Evolutionary conservation across 2,113 vertebrate genomes (phyloP).

Genomic region (Uria aalge): DNA sequence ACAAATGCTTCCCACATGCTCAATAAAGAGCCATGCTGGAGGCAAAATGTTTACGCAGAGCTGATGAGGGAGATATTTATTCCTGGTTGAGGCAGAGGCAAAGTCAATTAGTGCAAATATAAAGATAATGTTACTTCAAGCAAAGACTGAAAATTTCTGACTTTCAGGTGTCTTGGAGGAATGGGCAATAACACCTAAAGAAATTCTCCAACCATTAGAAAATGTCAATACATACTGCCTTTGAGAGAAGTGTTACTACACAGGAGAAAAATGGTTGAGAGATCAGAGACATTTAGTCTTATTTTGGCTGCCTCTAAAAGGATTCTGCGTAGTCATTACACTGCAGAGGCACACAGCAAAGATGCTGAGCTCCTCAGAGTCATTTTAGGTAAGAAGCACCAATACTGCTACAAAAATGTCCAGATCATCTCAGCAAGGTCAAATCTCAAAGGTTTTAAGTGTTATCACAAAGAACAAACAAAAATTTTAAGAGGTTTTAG

Average conservation of each 20-base stretch:
- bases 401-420: neutral
- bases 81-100: conserved; percentile 5
- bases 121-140: neutral
- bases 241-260: neutral
- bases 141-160: neutral
- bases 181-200: neutral
- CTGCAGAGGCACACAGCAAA: neutral
- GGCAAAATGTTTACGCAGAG: neutral
- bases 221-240: neutral
- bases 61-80: neutral
- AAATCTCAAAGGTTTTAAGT: neutral
- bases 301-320: neutral
- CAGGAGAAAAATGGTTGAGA: neutral
- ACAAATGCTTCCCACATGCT: conserved; percentile 42
- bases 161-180: neutral
- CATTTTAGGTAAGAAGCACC: neutral
- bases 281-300: neutral
- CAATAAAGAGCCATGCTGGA: neutral
- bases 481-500: neutral
- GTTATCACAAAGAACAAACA: neutral
- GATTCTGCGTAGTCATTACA: neutral
- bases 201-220: neutral
- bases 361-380: neutral
- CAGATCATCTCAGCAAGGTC: neutral
- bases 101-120: conserved; percentile 35